Evolutionary conservation across 2,113 vertebrate species (phyloP), one percentile per base, ranked within the genome.

Genomic region (Emydura subglobosa): DNA sequence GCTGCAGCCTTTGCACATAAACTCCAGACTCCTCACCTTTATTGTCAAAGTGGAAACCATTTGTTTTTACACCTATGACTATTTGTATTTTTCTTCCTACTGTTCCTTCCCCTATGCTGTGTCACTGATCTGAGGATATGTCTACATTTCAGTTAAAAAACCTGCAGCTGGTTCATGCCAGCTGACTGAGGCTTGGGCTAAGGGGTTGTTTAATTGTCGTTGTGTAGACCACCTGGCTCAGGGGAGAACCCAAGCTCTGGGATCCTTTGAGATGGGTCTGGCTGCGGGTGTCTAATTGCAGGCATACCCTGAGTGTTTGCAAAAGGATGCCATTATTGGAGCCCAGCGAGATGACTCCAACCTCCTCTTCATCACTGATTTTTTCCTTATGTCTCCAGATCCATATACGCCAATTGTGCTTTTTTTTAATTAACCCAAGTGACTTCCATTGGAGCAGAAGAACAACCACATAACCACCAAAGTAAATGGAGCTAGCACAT

Each of bases 1-100:
- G 53, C 91, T 90, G 27, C 82, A 92, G 42, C 81, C 91, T 97
- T 94, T 95, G 91, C 96, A 65, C 68, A 93, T 88, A 88, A 97
- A 92, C 95, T 95, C 95, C 2, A 7, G 51, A 85, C 47, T 95
- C 86, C 57, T 88, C 59, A 79, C 84, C 78, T 94, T 82, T 89
- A 65, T 72, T 53, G 79, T 79, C 76, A 92, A 93, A 96, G 87
- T 90, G 84, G 85, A 92, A 82, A 78, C 85, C 85, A 68, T 79
- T 17, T 83, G 24, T 83, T 84, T 96, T 89, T 82, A 83, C 14
- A 42, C 53, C 61, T n/a, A 27, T 54, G 82, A 2, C 78, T 55
- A 31, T 39, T 10, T 79, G 5, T 87, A 53, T 74, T 65, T 95
- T 87, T 85, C 53, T 87, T 78, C 81, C 87, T 86, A 65, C 65